Base-by-base conservation (phyloP, 2,113 vertebrate species). In the Nicator chloris region DNA sequence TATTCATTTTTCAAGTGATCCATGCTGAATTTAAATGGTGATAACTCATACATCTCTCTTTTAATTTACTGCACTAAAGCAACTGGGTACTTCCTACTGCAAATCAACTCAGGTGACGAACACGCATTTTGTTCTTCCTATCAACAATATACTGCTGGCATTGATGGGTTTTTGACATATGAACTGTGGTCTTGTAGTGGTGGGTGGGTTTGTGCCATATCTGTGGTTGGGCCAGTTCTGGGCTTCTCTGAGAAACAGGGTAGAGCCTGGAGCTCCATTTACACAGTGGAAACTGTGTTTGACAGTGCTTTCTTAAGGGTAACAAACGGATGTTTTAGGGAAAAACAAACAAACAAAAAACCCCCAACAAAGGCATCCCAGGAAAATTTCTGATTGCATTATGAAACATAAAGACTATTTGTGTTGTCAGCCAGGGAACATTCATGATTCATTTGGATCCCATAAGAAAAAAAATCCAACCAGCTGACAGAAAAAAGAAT, bases 1-100 rank as follows among this genome's bases (percentile, higher is more conserved):
- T 86, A 64, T 88, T 87, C 23, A 91, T 85, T 90, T 96, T 81
- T 73, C 79, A 90, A 83, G 63, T 18, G 30, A 80, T 83, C 53
- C 56, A 37, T 60, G 26, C 35, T 86, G 87, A 91, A 93, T 97
- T 90, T 93, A 76, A 86, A 69, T 73, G 33, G 33, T 60, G 59
- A 88, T 42, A 95, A 79, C 63, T 91, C 84, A 57, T 60, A 70
- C 1, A 2, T 47, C 69, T 88, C 51, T 50, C 11, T 35, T 85
- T 95, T 63, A 90, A 91, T 86, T 92, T 94, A 91, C 45, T 65
- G 47, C 45, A 40, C 33, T 24, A 88, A 50, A 90, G 51, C 33
- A 56, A 40, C 16, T 39, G 24, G 23, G 47, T 85, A 28, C 20
- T 87, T 92, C 78, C 72, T 77, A 66, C 19, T 59, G 42, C 27